A percentile compares a stretch with the other conserved stretches of the same genome.
phyloP scores from a whole-genome alignment of 2,113 vertebrate species.

The Marmota flaviventris region DNA sequence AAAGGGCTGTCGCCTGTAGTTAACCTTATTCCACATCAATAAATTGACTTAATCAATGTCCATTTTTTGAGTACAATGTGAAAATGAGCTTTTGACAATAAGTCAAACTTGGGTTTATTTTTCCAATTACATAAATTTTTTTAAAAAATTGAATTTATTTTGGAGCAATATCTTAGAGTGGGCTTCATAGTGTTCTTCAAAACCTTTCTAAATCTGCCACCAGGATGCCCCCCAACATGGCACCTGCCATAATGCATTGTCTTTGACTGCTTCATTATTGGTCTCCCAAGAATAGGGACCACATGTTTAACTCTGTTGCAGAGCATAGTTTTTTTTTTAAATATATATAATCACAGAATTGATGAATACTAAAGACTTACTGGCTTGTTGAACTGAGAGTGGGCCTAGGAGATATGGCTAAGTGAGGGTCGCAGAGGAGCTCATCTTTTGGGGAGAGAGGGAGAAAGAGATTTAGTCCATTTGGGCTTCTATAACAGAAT shows the following conservation, averaged over 20 bases:
- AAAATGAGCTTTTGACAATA: neutral
- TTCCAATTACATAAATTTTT: neutral
- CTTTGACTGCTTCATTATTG: neutral
- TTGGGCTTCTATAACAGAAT: neutral
- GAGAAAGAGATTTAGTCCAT: neutral
- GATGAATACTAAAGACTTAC: neutral
- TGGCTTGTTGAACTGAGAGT: neutral
- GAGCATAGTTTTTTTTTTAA: neutral
- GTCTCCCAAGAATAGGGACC: neutral
- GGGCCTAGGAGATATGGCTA: neutral
- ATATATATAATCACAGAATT: neutral
- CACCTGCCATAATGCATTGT: neutral
- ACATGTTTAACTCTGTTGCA: neutral
- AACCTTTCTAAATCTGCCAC: neutral
- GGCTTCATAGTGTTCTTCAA: neutral
- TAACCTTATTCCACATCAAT: neutral
- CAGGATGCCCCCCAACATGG: neutral
- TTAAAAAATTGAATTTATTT: slow-evolving; percentile 39
- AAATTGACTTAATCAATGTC: neutral
- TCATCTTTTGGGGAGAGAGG: neutral
- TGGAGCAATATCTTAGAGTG: neutral
- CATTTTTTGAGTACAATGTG: neutral
- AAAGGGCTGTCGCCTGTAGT: neutral
- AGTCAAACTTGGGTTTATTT: neutral
- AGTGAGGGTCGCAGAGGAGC: neutral